Percentiles rank a stretch among this genome's conserved stretches.
Evolutionary conservation across 2,797 vertebrate species (phyloP).

Genomic region (Carcharodon carcharias): DNA sequence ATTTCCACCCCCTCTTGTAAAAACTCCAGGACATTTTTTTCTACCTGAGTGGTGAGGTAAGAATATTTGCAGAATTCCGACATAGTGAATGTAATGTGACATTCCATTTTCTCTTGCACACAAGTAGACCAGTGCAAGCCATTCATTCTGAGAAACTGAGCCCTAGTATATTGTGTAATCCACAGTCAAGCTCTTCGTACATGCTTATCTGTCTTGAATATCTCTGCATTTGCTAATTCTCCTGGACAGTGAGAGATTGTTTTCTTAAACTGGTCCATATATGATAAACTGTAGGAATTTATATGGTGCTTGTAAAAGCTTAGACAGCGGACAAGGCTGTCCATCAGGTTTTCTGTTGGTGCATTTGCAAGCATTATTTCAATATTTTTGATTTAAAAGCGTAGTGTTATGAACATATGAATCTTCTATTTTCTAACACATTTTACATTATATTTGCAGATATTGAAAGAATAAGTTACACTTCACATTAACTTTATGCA

Average conservation of each 20-base stretch:
- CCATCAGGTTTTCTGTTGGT: background rate
- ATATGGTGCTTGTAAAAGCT: background rate
- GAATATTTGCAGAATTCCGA: too few species aligned
- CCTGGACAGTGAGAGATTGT: background rate
- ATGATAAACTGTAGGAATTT: background rate
- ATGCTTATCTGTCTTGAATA: background rate
- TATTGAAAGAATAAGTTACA: background rate
- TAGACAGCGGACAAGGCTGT: background rate
- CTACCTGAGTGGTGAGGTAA: too few species aligned
- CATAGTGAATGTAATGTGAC: background rate
- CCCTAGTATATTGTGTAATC: too few species aligned
- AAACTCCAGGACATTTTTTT: too few species aligned
- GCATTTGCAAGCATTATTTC: background rate
- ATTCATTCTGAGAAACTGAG: background rate
- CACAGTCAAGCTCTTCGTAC: background rate
- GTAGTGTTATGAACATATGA: background rate
- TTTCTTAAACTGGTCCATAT: background rate
- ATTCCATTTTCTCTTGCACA: background rate
- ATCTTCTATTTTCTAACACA: background rate
- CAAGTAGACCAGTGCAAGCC: background rate
- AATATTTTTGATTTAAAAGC: background rate
- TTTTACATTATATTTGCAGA: background rate
- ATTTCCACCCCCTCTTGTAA: too few species aligned
- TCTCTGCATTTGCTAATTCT: slow-evolving; percentile 1
- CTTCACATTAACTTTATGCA: background rate